Conservation (phyloP, 1,140 invertebrate genomes). For the Temnothorax longispinosus region DNA sequence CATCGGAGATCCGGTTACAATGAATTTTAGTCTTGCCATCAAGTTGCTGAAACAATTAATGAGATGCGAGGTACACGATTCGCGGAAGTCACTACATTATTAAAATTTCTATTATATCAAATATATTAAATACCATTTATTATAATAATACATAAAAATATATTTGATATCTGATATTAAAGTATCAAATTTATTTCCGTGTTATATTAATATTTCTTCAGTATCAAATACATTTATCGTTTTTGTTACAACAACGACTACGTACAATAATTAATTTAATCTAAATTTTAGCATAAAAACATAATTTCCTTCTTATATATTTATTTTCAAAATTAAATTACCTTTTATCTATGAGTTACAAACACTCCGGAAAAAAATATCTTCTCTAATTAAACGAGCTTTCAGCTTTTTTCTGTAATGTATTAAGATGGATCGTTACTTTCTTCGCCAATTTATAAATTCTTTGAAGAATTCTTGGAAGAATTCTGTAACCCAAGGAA, state of each 20-base stretch:
- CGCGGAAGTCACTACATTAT: neutral
- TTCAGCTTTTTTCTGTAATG: neutral
- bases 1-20: constrained; percentile 50
- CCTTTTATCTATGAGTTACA: neutral
- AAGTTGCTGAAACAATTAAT: constrained; percentile 40
- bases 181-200: neutral
- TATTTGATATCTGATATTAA: neutral
- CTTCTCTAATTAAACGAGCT: neutral
- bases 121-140: neutral
- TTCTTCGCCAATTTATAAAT: neutral
- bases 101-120: neutral
- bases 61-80: neutral
- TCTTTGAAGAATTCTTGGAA: neutral
- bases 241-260: neutral
- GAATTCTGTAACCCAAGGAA: neutral
- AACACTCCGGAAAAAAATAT: neutral
- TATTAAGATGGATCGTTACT: neutral
- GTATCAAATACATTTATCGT: neutral
- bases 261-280: neutral
- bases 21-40: constrained; percentile 33
- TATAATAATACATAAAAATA: neutral
- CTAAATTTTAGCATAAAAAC: neutral
- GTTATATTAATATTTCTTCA: neutral
- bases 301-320: neutral
- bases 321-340: neutral